Evolutionary conservation across 2,113 vertebrate genomes (phyloP), one percentile per base, ranked within the genome.

Genomic region (Potamarius usumacintae): DNA sequence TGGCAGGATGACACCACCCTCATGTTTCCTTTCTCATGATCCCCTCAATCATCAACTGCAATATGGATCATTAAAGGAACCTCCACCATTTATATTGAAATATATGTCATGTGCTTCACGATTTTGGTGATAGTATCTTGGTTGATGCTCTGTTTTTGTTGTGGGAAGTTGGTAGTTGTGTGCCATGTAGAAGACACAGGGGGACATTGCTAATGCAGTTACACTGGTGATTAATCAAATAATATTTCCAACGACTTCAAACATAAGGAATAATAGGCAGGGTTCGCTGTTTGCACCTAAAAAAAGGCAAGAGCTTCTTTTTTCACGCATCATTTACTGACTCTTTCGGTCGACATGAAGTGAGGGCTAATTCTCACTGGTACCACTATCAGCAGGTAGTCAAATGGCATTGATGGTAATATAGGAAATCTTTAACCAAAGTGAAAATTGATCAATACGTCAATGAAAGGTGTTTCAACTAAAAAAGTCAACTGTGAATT

Each of bases 1-100:
- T 83, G 55, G 55, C 76, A 74, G 81, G 52, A 83, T 83, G 81
- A 65, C 77, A 76, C 71, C 80, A 86, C 55, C 79, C 79, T 82
- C 17, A 60, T 82, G 60, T 58, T 88, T 84, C 82, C 62, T 84
- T 42, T 84, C 74, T 34, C 72, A 71, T 76, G 7, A 55, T 78
- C 6, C 65, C 60, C 67, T 83, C 67, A 48, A 15, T 78, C 71
- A 77, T 55, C 65, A 77, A n/a, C 17, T 63, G 81, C 62, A 72
- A 74, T 50, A 22, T 74, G 71, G 42, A 34, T 22, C 76, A 8
- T 78, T n/a, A 52, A 78, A 27, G 25, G 76, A 55, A 53, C 11
- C 22, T 53, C 74, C 22, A 52, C 50, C 22, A 25, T 53, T 78
- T 78, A 25, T 22, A n/a, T 50, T 52, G 10, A 77, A 77, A 12